phyloP scores from a whole-genome alignment of 2,113 vertebrate species.

The Apus apus region DNA sequence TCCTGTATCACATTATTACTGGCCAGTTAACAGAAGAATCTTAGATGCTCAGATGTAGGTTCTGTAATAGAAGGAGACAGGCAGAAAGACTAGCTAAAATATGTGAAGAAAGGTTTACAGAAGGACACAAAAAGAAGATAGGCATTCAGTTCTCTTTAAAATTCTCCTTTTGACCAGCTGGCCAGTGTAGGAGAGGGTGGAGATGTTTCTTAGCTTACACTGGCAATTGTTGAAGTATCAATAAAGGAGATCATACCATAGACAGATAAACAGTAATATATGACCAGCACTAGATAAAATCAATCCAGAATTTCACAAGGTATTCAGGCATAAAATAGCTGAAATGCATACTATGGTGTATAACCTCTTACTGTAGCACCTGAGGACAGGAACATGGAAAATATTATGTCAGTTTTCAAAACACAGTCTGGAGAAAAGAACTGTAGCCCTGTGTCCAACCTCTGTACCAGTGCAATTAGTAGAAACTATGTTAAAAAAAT shows the following conservation, averaged over 20 bases:
- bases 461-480: neutral
- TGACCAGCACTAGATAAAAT: neutral
- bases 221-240: neutral
- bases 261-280: neutral
- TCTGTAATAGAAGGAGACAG: neutral
- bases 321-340: neutral
- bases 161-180: neutral
- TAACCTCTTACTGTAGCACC: neutral
- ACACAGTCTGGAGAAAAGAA: neutral
- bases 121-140: neutral
- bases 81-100: neutral
- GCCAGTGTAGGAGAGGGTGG: neutral
- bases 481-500: neutral
- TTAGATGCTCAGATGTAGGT: neutral
- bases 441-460: neutral
- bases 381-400: neutral
- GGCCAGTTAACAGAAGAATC: conserved; percentile 23
- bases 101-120: neutral
- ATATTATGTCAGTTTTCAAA: neutral
- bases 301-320: neutral
- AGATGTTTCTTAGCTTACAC: neutral
- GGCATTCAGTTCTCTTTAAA: neutral
- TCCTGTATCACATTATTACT: conserved; percentile 34
- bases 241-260: neutral
- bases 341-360: neutral